A percentile compares a stretch with the other conserved stretches of the same genome.
Conservation (phyloP, 2,888 invertebrate species). For the Papilio gigon region DNA sequence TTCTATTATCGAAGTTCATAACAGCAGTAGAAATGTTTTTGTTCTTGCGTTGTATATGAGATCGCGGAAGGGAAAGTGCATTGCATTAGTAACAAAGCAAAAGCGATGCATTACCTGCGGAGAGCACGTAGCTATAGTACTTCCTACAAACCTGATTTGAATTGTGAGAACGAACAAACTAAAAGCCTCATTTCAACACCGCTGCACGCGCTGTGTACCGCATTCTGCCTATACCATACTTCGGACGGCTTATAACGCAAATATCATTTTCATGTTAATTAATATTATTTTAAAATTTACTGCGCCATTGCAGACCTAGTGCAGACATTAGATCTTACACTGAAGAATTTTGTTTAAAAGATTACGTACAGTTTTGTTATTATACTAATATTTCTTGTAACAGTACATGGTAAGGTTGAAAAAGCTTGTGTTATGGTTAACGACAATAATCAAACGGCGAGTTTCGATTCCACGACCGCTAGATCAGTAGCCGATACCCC, state of each 20-base stretch:
- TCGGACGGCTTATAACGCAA: neutral
- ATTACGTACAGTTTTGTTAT: no score
- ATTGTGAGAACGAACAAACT: constrained; percentile 16
- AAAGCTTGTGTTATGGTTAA: no score
- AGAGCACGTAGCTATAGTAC: constrained; percentile 27
- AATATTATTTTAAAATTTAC: no score
- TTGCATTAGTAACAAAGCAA: constrained; percentile 21
- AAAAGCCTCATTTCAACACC: constrained; percentile 19
- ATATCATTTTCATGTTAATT: neutral
- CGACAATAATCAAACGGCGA: no score
- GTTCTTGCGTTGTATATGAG: neutral
- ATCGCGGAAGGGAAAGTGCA: constrained; percentile 5
- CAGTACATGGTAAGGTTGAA: no score
- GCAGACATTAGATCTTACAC: no score
- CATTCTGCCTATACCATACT: neutral
- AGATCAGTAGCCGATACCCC: no score
- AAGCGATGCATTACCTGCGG: constrained; percentile 26
- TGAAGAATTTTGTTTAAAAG: no score
- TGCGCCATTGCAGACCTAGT: no score
- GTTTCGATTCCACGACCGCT: no score
- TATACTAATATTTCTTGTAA: no score
- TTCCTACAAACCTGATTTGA: constrained; percentile 21
- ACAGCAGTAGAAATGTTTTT: neutral
- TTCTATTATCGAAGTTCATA: neutral
- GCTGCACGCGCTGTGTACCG: constrained; percentile 7